Base-by-base conservation (phyloP, 2,888 invertebrate genomes). In the Ophion slaviceki region DNA sequence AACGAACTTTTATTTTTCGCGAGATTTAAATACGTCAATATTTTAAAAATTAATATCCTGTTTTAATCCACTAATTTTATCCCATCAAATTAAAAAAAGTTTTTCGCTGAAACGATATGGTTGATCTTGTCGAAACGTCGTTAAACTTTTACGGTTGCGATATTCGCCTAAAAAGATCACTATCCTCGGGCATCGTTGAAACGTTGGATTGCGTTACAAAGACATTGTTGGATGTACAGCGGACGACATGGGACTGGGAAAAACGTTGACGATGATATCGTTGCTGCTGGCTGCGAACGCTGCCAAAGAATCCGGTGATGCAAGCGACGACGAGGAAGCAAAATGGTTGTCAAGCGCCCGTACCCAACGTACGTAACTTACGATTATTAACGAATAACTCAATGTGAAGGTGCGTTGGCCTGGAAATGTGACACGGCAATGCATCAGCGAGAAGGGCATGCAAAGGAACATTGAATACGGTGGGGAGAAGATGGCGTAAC, bases 191-290 rank as follows among this genome's bases (percentile, higher is more conserved):
- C 8, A 40, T 40, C 1, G 7, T 40, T 40, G 40, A 40, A 40
- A 40, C 40, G 40, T 40, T 40, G 40, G 36, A 40, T 40, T 40
- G 40, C 40, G 5, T 40, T 40, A 8, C 40, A 66, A 17, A 8
- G 8, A n/a, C 70, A 36, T 68, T 45, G n/a, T 77, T 1, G 28
- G 32, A 17, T 28, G 40, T 90, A 62, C 80, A 92, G 97, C 97
- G 79, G 97, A 97, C 92, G 97, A 97, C 92, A 97, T 97, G 97
- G 97, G 97, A 70, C 94, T 97, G 4, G 97, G 97, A 0, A 98
- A 98, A 94, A 98, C 98, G 0, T 94, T 98, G 45, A 97, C 97
- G 0, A 97, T 98, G 96, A 97, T 98, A 88, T 95, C 97, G 0
- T 93, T 98, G 75, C 95, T 98, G 5, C 92, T 97, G 47, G 80